These are phyloP conservation scores for Hypotaenidia philippensis DNA, from an alignment of 2,797 vertebrate species.

Conservation along the genomic window DNA sequence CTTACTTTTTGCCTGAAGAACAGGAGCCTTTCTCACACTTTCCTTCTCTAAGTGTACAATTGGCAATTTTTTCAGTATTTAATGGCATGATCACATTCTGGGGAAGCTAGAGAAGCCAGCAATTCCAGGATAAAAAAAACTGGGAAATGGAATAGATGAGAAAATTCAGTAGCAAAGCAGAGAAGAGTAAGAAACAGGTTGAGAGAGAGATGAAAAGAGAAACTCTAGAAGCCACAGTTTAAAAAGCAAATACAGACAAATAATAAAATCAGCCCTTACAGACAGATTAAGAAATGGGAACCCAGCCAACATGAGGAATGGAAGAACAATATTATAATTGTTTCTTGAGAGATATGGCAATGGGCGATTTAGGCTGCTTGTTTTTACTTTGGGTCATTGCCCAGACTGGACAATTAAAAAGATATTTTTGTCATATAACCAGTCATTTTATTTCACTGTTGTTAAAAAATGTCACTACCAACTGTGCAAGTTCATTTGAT, in stretches of 20 bases:
- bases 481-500: slow-evolving; percentile 36
- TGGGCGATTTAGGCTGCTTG: slow-evolving; percentile 68
- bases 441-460: slow-evolving; percentile 62
- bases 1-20: background rate
- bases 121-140: background rate
- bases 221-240: slow-evolving; percentile 23
- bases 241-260: slow-evolving; percentile 62
- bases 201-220: background rate
- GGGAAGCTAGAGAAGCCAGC: background rate
- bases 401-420: slow-evolving; percentile 78
- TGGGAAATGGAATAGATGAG: background rate
- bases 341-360: slow-evolving; percentile 73
- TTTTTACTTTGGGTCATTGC: slow-evolving; percentile 74
- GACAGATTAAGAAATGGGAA: slow-evolving; percentile 74
- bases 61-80: background rate
- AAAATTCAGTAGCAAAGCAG: slow-evolving; percentile 2
- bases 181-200: background rate
- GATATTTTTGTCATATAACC: slow-evolving; percentile 67
- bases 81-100: background rate
- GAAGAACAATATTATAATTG: slow-evolving; percentile 69
- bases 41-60: background rate
- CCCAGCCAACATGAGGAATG: slow-evolving; percentile 54
- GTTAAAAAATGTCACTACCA: slow-evolving; percentile 62
- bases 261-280: slow-evolving; percentile 46
- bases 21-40: accelerated